Base-by-base conservation (phyloP, 2,797 vertebrate genomes). In the Poeciliopsis gracilis region DNA sequence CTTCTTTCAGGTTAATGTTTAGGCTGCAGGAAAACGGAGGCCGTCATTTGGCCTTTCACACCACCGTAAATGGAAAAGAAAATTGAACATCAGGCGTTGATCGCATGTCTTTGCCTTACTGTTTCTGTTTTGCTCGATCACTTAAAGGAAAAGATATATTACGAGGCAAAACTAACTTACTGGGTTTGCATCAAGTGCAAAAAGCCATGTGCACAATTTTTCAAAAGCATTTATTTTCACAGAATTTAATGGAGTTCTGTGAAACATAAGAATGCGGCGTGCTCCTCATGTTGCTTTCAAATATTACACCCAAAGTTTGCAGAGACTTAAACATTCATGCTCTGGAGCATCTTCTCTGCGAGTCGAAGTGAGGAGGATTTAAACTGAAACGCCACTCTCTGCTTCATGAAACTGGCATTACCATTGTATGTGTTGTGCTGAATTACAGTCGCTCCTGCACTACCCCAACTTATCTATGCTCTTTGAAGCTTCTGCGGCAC, bases 401-500 rank as follows among this genome's bases (percentile, higher is more conserved):
- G 13, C 74, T 20, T 78, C 51, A 66, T 73, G 81, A 83, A 87
- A 87, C 71, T 81, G 79, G 86, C 87, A 88, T 87, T 89, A 88
- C 88, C 85, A 43, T 84, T 83, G 87, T 84, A 78, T 83, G 84
- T 81, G 91, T 86, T 88, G 87, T 86, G 84, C 73, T 90, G 90
- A 91, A 92, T 90, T 88, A 85, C 86, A 85, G 88, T 88, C 90
- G 75, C 85, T 85, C 80, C 83, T 79, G 83, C 76, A 49, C 88
- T 87, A 74, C 78, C 81, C 84, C 59, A 80, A 89, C 87, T 94
- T 93, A 94, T 94, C 91, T 90, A 94, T 94, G 92, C 93, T 94
- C 92, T 94, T 94, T 95, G 93, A 95, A 94, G 93, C 91, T 74
- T 28, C 70, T 90, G 91, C 91, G 80, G 88, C 90, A 89, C 72